Evolutionary conservation across 1,140 invertebrate genomes (phyloP).

Genomic region (Bombyx mandarina): DNA sequence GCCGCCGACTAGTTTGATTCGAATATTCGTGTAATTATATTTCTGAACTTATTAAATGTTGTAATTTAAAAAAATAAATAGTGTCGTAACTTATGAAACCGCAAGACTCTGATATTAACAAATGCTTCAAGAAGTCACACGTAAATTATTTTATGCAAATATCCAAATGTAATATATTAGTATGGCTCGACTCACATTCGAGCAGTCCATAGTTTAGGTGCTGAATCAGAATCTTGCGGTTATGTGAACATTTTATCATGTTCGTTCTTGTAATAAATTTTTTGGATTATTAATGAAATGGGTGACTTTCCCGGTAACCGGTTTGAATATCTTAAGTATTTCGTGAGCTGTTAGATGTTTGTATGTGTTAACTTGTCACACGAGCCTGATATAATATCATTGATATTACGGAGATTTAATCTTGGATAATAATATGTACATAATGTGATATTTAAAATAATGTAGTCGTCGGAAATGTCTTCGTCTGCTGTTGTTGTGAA

Average conservation of each 20-base stretch:
- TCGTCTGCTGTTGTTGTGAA: conserved; percentile 30
- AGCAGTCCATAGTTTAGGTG: neutral
- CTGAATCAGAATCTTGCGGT: neutral
- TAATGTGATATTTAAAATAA: conserved; percentile 70
- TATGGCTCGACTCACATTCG: neutral
- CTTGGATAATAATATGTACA: conserved; percentile 59
- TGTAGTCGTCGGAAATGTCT: conserved; percentile 41
- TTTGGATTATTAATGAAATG: too few relatives aligned
- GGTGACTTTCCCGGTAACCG: too few relatives aligned
- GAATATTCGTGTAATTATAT: conserved; percentile 9
- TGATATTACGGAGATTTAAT: conserved; percentile 43
- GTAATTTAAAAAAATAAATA: conserved; percentile 11
- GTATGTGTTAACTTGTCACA: conserved; percentile 18
- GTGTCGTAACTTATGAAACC: too few relatives aligned
- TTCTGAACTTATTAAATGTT: conserved; percentile 15
- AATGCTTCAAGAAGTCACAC: too few relatives aligned
- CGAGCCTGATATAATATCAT: conserved; percentile 26
- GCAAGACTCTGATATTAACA: too few relatives aligned
- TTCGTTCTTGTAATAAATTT: too few relatives aligned
- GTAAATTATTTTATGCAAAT: too few relatives aligned
- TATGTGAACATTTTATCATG: neutral
- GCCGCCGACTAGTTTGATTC: conserved; percentile 12
- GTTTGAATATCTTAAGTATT: neutral
- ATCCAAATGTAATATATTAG: too few relatives aligned
- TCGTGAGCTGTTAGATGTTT: conserved; percentile 1